A percentile compares a stretch with the other conserved stretches of the same genome.
Evolutionary conservation across 2,888 invertebrate species (phyloP).

Genomic region (Noctua janthina): DNA sequence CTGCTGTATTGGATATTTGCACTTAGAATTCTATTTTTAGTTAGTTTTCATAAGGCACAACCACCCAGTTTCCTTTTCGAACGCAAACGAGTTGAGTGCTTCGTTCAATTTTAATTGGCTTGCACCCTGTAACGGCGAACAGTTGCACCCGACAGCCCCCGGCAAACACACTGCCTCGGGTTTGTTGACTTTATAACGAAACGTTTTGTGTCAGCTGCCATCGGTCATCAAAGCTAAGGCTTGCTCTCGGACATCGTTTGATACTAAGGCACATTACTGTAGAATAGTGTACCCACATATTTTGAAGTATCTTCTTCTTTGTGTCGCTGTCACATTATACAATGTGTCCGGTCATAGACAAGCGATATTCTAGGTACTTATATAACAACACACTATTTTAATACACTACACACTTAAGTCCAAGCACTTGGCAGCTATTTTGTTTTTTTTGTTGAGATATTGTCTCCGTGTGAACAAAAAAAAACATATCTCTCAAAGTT

Average conservation of each 20-base stretch:
- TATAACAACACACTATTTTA: too few species aligned
- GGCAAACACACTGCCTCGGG: constrained; percentile 19
- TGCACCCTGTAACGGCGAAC: constrained; percentile 3
- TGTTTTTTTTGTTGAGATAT: too few species aligned
- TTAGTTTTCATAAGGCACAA: constrained; percentile 15
- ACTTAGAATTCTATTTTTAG: neutral
- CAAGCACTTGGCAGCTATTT: too few species aligned
- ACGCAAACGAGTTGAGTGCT: constrained; percentile 11
- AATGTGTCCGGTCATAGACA: too few species aligned
- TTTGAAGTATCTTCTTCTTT: neutral
- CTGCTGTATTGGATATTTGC: neutral
- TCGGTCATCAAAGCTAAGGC: constrained; percentile 5
- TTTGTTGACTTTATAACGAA: neutral
- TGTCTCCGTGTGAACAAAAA: too few species aligned
- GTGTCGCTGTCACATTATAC: neutral
- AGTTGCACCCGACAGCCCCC: neutral
- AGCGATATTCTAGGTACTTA: too few species aligned
- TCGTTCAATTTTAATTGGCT: constrained; percentile 34
- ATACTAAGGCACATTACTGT: neutral
- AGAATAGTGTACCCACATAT: neutral
- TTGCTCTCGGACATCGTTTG: constrained; percentile 2
- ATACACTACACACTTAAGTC: too few species aligned
- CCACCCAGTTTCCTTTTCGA: neutral
- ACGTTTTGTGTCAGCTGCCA: neutral
- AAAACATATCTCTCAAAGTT: too few species aligned